Evolutionary conservation across 2,113 vertebrate species (phyloP).

Genomic region (Coregonus clupeaformis): DNA sequence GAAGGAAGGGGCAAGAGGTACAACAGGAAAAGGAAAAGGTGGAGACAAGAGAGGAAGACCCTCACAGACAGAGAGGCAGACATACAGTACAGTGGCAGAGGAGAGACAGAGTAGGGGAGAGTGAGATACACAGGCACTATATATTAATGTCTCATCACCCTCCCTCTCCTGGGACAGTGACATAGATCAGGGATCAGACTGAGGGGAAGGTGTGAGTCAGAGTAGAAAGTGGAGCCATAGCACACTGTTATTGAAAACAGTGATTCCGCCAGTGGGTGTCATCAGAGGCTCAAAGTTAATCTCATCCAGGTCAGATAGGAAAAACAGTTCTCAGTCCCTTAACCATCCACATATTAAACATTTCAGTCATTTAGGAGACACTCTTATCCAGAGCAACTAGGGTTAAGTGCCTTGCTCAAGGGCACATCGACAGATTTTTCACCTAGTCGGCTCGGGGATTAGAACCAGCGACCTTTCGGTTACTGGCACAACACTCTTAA

Average conservation of each 20-base stretch:
- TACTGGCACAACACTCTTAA: too few species aligned
- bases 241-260: neutral
- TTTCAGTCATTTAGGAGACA: too few species aligned
- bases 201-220: neutral
- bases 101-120: constrained; percentile 8
- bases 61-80: constrained; percentile 6
- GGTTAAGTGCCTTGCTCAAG: too few species aligned
- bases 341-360: neutral
- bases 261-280: neutral
- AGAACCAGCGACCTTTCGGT: too few species aligned
- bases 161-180: neutral
- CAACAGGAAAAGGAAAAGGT: constrained; percentile 4
- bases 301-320: neutral
- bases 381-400: too few species aligned
- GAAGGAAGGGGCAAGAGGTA: neutral
- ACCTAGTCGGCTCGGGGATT: too few species aligned
- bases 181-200: neutral
- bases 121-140: neutral
- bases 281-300: neutral
- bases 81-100: constrained; percentile 37
- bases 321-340: neutral
- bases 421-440: too few species aligned
- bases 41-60: neutral
- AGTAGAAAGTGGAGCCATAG: neutral
- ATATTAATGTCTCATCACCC: neutral